A percentile compares a stretch with the other conserved stretches of the same genome.
These are phyloP conservation scores for Erebia palarica DNA, from an alignment of 2,888 invertebrate species.

Conservation along the genomic window DNA sequence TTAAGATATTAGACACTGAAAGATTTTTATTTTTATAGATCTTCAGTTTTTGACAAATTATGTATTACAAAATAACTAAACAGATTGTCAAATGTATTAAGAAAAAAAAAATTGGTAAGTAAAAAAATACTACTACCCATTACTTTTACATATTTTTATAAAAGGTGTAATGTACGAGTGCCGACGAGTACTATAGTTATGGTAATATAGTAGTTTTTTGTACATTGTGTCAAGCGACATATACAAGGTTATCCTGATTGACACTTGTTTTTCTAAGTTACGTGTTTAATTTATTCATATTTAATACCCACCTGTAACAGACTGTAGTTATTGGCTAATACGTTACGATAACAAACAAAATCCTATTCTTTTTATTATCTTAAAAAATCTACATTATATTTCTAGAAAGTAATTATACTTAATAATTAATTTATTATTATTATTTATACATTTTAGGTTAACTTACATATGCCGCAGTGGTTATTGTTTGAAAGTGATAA, in stretches of 20 bases:
- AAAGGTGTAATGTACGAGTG: background rate
- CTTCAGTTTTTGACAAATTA: too few species aligned
- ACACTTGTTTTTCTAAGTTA: background rate
- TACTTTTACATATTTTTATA: background rate
- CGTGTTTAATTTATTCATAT: constrained; percentile 5
- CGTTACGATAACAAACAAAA: background rate
- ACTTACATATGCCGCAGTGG: background rate
- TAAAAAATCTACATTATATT: background rate
- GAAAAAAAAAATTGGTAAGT: too few species aligned
- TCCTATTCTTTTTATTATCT: background rate
- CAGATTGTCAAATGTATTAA: background rate
- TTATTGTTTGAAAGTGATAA: background rate
- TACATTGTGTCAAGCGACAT: background rate
- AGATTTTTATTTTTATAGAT: too few species aligned
- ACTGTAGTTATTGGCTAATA: background rate
- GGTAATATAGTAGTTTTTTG: background rate
- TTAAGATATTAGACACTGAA: too few species aligned
- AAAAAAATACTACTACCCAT: too few species aligned
- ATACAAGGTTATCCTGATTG: constrained; percentile 10
- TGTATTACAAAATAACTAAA: too few species aligned
- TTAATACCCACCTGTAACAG: background rate
- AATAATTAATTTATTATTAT: too few species aligned
- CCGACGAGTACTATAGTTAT: background rate
- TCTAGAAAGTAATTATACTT: background rate
- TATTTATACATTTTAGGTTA: too few species aligned